Conservation (phyloP, 2,888 invertebrate genomes). For the Pyrrhosoma nymphula region DNA sequence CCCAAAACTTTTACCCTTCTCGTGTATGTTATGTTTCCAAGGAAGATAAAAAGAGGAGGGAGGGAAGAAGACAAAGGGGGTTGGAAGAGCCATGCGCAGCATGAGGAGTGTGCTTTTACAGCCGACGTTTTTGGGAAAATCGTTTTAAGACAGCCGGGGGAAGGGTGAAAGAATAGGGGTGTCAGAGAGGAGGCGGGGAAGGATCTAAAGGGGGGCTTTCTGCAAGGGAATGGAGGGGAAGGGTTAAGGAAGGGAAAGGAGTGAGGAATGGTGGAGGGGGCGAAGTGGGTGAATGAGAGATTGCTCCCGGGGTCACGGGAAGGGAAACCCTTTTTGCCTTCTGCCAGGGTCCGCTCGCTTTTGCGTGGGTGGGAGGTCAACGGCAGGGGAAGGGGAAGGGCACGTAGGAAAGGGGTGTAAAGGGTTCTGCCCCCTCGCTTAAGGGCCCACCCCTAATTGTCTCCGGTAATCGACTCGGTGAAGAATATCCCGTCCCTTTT, state of each 20-base stretch:
- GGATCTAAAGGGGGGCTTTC: background rate
- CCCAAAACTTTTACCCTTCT: conserved; percentile 1
- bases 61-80: background rate
- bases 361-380: background rate
- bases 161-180: background rate
- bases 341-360: background rate
- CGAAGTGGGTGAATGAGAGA: background rate
- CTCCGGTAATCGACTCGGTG: conserved; percentile 49
- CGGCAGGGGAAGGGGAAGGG: background rate
- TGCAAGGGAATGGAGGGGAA: background rate
- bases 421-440: conserved; percentile 46
- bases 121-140: conserved; percentile 37
- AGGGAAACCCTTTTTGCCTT: conserved; percentile 14
- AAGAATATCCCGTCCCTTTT: conserved; percentile 43
- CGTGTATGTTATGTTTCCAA: background rate
- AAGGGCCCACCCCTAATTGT: conserved; percentile 42
- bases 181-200: background rate
- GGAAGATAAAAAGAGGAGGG: background rate
- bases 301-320: background rate
- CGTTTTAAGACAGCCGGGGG: background rate
- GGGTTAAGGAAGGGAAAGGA: background rate
- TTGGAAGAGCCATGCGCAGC: background rate
- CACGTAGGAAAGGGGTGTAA: background rate
- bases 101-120: conserved; percentile 40
- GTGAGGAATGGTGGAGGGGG: background rate